These are phyloP conservation scores for Colius striatus DNA, from an alignment of 2,113 vertebrate species.

Conservation along the genomic window DNA sequence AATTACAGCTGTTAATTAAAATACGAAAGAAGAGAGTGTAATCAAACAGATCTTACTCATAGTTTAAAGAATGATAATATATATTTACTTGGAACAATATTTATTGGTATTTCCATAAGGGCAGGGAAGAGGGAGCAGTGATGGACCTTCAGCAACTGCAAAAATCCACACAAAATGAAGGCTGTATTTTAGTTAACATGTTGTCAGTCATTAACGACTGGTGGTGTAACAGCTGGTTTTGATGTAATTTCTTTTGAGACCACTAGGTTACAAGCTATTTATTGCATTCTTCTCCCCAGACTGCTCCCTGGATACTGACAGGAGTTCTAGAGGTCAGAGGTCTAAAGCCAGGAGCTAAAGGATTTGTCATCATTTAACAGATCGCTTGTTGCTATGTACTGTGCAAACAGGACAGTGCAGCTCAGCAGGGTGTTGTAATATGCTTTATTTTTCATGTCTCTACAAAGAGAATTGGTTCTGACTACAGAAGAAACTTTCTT, in stretches of 20 bases:
- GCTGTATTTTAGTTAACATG: constrained; percentile 66
- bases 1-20: not conserved
- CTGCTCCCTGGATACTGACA: constrained; percentile 76
- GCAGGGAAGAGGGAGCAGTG: fast-evolving
- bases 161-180: constrained; percentile 55
- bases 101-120: constrained; percentile 17
- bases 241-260: constrained; percentile 80
- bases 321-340: constrained; percentile 82
- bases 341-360: constrained; percentile 80
- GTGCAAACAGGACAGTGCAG: constrained; percentile 25
- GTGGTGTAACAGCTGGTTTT: constrained; percentile 75
- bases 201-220: constrained; percentile 65
- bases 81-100: not conserved
- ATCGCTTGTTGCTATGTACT: constrained; percentile 72
- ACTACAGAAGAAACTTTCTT: not conserved
- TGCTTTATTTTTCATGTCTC: not conserved
- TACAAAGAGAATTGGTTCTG: not conserved
- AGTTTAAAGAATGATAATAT: not conserved
- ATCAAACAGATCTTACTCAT: not conserved
- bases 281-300: constrained; percentile 76
- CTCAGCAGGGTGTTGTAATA: not conserved
- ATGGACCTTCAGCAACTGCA: not conserved
- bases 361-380: constrained; percentile 81
- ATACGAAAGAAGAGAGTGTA: not conserved
- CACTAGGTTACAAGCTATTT: constrained; percentile 78